These are phyloP conservation scores for Parasteatoda lunata DNA, from an alignment of 2,888 invertebrate species.

Conservation along the genomic window DNA sequence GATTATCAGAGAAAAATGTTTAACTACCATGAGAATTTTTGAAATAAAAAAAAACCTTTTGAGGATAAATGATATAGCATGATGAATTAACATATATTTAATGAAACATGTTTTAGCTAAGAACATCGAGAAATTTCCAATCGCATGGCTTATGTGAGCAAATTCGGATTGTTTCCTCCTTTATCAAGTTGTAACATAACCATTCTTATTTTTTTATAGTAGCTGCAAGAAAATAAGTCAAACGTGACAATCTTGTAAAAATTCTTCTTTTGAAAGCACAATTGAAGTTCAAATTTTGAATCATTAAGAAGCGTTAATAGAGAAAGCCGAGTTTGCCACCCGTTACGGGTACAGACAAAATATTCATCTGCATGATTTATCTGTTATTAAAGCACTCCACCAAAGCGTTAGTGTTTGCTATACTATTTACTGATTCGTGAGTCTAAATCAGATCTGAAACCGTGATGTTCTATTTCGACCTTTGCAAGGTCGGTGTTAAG, in stretches of 20 bases:
- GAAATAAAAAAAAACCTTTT: too few relatives aligned
- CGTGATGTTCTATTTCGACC: conserved; percentile 38
- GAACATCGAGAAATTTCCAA: too few relatives aligned
- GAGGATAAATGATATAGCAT: too few relatives aligned
- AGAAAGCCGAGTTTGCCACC: not conserved
- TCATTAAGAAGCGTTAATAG: conserved; percentile 26
- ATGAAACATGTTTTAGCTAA: too few relatives aligned
- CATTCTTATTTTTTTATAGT: too few relatives aligned
- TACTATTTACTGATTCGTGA: not conserved
- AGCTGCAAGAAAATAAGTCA: not conserved
- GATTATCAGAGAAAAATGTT: too few relatives aligned
- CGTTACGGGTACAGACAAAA: not conserved
- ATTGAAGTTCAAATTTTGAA: not conserved
- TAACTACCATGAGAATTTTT: too few relatives aligned
- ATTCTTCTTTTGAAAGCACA: not conserved
- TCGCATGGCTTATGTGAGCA: too few relatives aligned
- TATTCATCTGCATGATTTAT: not conserved
- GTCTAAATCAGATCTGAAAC: not conserved
- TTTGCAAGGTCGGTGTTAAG: conserved; percentile 59
- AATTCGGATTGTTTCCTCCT: too few relatives aligned
- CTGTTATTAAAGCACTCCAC: not conserved
- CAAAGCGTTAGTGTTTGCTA: not conserved
- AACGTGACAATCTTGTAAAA: not conserved
- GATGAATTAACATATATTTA: too few relatives aligned
- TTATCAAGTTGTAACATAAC: too few relatives aligned